phyloP scores from a whole-genome alignment of 2,888 invertebrate genomes.

The Rhorus exstirpatorius region DNA sequence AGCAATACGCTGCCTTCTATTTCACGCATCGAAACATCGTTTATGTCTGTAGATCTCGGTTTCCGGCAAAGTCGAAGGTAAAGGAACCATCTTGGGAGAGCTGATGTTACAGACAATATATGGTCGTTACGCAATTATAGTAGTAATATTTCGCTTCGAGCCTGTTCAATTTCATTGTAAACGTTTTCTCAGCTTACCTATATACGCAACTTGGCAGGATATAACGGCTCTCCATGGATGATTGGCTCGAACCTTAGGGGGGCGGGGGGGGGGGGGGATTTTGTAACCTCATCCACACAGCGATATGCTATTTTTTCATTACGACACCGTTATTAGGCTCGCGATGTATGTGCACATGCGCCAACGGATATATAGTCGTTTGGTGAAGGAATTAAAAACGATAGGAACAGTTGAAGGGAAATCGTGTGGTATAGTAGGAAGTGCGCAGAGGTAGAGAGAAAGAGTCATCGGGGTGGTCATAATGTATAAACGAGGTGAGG shows the following conservation, averaged over 20 bases:
- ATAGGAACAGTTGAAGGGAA: constrained; percentile 27
- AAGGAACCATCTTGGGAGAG: too few species aligned
- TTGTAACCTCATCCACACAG: background rate
- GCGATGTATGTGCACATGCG: background rate
- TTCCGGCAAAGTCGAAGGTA: too few species aligned
- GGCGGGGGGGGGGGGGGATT: background rate
- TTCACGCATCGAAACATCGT: too few species aligned
- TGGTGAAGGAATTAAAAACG: background rate
- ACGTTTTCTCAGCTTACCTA: background rate
- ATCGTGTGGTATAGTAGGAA: constrained; percentile 12
- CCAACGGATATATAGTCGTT: background rate
- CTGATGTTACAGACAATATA: too few species aligned
- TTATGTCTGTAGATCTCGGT: too few species aligned
- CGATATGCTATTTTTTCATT: constrained; percentile 5
- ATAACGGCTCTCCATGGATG: constrained; percentile 29
- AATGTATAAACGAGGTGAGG: constrained; percentile 24
- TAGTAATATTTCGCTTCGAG: too few species aligned
- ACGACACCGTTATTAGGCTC: background rate
- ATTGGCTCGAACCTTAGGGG: constrained; percentile 12
- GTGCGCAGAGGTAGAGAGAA: background rate
- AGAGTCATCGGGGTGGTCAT: background rate
- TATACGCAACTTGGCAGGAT: background rate
- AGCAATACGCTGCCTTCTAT: too few species aligned
- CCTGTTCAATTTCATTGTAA: too few species aligned
- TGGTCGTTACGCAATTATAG: too few species aligned